phyloP scores from a whole-genome alignment of 2,888 invertebrate species.

The Germaria angustata region DNA sequence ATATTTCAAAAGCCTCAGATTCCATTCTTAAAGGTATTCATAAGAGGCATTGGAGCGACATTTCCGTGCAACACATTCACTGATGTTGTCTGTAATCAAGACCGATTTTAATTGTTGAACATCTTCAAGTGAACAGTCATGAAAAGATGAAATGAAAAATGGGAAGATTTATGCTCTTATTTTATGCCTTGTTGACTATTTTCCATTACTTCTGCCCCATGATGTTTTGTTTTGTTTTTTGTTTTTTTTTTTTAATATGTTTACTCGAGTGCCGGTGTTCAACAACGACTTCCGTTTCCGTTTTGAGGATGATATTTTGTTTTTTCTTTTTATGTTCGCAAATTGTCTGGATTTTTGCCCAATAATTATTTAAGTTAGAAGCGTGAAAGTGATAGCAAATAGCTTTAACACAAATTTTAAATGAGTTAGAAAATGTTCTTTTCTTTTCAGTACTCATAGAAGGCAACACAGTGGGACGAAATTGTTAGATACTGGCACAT shows the following conservation, averaged over 20 bases:
- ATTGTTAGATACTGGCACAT: too few relatives aligned
- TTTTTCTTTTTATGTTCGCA: background rate
- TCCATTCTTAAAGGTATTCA: background rate
- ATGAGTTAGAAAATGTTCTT: background rate
- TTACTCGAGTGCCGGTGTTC: background rate
- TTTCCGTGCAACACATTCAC: conserved; percentile 8
- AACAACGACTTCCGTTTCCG: conserved; percentile 32
- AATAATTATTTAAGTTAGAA: background rate
- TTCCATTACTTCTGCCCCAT: background rate
- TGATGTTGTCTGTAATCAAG: conserved; percentile 34
- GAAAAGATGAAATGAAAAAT: background rate
- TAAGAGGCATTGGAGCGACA: background rate
- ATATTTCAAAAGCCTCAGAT: too few relatives aligned
- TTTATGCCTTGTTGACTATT: conserved; percentile 25
- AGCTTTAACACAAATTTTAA: background rate
- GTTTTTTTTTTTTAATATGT: too few relatives aligned
- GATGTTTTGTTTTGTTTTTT: background rate
- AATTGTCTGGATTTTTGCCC: background rate
- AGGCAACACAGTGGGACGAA: too few relatives aligned
- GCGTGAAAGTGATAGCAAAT: background rate
- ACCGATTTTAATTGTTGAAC: conserved; percentile 56
- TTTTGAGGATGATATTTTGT: background rate
- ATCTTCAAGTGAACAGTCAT: conserved; percentile 13
- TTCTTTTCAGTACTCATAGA: too few relatives aligned
- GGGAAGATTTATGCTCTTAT: conserved; percentile 16